Conservation (phyloP, 2,113 vertebrate species). For the Bufo gargarizans region DNA sequence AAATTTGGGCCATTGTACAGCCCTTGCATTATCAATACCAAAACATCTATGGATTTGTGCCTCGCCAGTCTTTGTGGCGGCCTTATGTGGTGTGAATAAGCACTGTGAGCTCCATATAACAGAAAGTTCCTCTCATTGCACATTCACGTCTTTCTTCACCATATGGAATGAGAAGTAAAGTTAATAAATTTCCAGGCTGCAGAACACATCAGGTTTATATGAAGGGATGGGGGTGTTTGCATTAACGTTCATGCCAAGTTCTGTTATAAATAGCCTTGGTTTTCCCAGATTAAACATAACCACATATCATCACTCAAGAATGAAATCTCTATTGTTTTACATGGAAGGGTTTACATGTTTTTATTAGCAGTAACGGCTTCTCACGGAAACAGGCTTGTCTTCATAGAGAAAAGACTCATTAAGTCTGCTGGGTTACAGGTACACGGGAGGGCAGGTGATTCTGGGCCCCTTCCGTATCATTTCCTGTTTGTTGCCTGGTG, state of each 20-base stretch:
- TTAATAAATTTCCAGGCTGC: not conserved
- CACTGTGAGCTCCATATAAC: too few relatives aligned
- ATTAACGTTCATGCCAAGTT: constrained; percentile 29
- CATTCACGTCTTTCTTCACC: too few relatives aligned
- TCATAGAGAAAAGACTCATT: too few relatives aligned
- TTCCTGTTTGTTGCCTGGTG: not conserved
- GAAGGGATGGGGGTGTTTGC: not conserved
- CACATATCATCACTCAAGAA: not conserved
- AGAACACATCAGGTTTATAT: constrained; percentile 4
- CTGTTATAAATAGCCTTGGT: constrained; percentile 21
- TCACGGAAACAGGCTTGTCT: not conserved
- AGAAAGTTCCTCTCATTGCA: too few relatives aligned
- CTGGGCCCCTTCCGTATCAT: too few relatives aligned
- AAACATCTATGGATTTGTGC: not conserved
- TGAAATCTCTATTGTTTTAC: constrained; percentile 17
- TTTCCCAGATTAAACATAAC: constrained; percentile 24
- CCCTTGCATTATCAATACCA: too few relatives aligned
- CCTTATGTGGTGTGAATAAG: too few relatives aligned
- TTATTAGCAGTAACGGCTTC: not conserved
- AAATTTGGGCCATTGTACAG: too few relatives aligned
- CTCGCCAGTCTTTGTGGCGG: too few relatives aligned
- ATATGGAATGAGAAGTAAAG: not conserved
- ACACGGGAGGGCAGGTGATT: too few relatives aligned
- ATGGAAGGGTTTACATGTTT: not conserved
- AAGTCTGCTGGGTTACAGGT: too few relatives aligned